phyloP scores from a whole-genome alignment of 1,140 invertebrate species.

The Rhyacophila brunnea region DNA sequence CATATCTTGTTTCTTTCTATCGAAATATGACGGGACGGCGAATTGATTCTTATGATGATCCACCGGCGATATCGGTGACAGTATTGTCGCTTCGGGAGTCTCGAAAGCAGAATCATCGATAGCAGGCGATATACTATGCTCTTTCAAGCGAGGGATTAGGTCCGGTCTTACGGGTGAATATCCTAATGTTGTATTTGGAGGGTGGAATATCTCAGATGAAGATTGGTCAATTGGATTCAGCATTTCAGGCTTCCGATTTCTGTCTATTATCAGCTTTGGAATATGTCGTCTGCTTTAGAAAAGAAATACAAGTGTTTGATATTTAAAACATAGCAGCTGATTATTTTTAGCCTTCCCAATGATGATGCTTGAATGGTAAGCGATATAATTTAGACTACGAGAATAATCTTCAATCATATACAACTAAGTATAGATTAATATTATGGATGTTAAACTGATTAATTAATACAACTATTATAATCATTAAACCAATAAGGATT shows the following conservation, averaged over 20 bases:
- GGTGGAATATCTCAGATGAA: conserved; percentile 41
- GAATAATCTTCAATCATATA: no score
- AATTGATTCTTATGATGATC: conserved; percentile 37
- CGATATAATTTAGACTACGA: no score
- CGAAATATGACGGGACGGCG: conserved; percentile 52
- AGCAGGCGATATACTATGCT: conserved; percentile 37
- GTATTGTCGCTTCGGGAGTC: conserved; percentile 44
- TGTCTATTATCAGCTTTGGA: conserved; percentile 31
- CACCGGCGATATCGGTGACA: conserved; percentile 19
- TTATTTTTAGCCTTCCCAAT: no score
- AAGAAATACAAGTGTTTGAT: not conserved
- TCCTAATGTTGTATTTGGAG: conserved; percentile 43
- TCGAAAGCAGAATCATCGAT: conserved; percentile 40
- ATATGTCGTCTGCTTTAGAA: conserved; percentile 25
- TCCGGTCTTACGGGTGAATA: conserved; percentile 39
- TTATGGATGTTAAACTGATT: no score
- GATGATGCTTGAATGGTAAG: no score
- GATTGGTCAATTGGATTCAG: conserved; percentile 35
- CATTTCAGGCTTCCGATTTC: conserved; percentile 1
- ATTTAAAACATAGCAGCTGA: no score
- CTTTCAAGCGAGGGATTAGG: conserved; percentile 40
- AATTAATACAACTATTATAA: no score
- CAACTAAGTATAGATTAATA: no score
- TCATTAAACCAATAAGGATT: no score
- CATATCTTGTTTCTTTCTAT: conserved; percentile 44